A percentile compares a stretch with the other conserved stretches of the same genome.
Evolutionary conservation across 2,113 vertebrate species (phyloP).

Genomic region (Pelecanoides urinatrix): DNA sequence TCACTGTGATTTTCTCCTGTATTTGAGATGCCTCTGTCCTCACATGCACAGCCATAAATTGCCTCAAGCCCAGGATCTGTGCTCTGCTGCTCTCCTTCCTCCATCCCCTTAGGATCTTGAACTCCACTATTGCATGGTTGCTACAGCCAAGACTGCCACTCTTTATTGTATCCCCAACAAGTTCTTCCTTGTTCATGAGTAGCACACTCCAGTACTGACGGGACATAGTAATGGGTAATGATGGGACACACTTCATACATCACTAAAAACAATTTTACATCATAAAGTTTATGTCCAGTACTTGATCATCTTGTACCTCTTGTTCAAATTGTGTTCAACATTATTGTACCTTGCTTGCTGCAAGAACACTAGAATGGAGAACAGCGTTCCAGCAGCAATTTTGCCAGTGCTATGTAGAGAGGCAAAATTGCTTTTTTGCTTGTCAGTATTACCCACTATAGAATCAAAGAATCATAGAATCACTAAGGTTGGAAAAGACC

Average conservation of each 20-base stretch:
- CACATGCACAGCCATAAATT: background rate
- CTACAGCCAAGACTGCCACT: background rate
- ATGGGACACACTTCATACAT: too few relatives aligned
- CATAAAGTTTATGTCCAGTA: background rate
- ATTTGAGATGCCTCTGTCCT: background rate
- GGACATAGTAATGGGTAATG: background rate
- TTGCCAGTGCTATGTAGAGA: background rate
- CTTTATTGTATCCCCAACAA: rapidly evolving
- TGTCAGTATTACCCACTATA: background rate
- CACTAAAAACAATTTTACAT: background rate
- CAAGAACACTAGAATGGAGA: rapidly evolving
- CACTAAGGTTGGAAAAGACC: too few relatives aligned
- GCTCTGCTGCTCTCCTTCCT: background rate
- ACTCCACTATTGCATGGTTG: rapidly evolving
- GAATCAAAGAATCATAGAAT: too few relatives aligned
- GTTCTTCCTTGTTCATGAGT: background rate
- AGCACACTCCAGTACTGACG: rapidly evolving
- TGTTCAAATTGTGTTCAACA: background rate
- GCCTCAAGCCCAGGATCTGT: background rate
- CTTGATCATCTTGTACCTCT: background rate
- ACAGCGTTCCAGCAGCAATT: background rate
- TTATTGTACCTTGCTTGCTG: background rate
- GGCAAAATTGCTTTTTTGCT: rapidly evolving
- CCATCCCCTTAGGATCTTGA: background rate
- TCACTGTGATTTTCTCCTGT: background rate